Conservation (phyloP, 2,888 invertebrate genomes). For the Machimus rusticus region DNA sequence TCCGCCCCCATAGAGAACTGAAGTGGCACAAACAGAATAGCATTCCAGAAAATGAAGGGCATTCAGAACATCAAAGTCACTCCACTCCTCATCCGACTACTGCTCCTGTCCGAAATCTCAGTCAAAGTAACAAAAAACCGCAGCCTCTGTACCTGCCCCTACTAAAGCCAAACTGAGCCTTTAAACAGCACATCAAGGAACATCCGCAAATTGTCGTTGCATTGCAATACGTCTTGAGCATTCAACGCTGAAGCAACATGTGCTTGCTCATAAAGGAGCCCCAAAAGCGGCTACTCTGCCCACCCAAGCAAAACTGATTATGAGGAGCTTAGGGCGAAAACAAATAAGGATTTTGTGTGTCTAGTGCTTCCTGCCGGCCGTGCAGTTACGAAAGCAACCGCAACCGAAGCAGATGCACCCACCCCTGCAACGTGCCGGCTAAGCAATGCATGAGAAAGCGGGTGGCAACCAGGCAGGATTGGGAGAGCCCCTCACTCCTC, state of each 20-base stretch:
- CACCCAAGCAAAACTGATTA: slow-evolving; percentile 35
- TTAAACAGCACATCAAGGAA: slow-evolving; percentile 57
- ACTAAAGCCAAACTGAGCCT: slow-evolving; percentile 53
- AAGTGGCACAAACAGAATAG: not conserved
- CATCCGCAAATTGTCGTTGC: slow-evolving; percentile 56
- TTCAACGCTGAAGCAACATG: slow-evolving; percentile 39
- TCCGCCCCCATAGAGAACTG: not conserved
- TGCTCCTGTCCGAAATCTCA: slow-evolving; percentile 44
- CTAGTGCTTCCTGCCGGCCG: not conserved
- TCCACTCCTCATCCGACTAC: slow-evolving; percentile 41
- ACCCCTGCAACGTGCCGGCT: not conserved
- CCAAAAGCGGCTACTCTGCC: not conserved
- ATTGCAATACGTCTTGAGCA: slow-evolving; percentile 53
- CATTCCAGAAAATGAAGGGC: not conserved
- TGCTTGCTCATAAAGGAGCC: slow-evolving; percentile 1
- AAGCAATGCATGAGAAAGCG: not conserved
- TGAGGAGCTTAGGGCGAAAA: slow-evolving; percentile 23
- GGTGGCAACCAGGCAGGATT: not conserved
- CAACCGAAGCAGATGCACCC: slow-evolving; percentile 9
- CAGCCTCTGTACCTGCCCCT: slow-evolving; percentile 51
- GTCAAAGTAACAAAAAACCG: slow-evolving; percentile 46
- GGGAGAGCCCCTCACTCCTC: not conserved
- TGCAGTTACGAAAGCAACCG: slow-evolving; percentile 5
- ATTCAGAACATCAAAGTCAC: not conserved
- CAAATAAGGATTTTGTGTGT: not conserved